Percentiles rank a stretch among this genome's conserved stretches.
These are phyloP conservation scores for Apamea monoglypha DNA, from an alignment of 2,888 invertebrate genomes.

Conservation along the genomic window DNA sequence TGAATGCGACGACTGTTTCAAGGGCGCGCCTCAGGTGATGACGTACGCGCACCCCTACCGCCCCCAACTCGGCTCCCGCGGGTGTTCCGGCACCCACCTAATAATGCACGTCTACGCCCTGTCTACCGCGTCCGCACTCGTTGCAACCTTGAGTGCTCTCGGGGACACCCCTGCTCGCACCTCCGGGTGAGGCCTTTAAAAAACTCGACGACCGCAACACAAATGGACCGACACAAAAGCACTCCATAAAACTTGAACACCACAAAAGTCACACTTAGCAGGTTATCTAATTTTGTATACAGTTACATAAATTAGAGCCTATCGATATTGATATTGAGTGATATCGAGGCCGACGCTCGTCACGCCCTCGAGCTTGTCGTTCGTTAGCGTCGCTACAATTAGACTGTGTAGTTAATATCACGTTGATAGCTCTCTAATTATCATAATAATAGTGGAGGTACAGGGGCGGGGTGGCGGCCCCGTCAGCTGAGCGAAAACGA, in stretches of 20 bases:
- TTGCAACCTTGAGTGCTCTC: slow-evolving; percentile 88
- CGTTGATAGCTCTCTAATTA: slow-evolving; percentile 88
- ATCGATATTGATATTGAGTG: slow-evolving; percentile 49
- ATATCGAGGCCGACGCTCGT: slow-evolving; percentile 40
- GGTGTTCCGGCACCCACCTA: slow-evolving; percentile 90
- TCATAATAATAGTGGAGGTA: slow-evolving; percentile 88
- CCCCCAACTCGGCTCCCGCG: slow-evolving; percentile 82
- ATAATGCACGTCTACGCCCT: slow-evolving; percentile 90
- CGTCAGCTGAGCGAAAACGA: slow-evolving; percentile 91
- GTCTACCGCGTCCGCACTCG: slow-evolving; percentile 89
- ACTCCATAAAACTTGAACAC: slow-evolving; percentile 33
- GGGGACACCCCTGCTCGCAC: slow-evolving; percentile 77
- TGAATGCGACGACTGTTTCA: slow-evolving; percentile 90
- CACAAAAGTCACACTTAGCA: slow-evolving; percentile 24
- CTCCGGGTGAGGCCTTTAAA: slow-evolving; percentile 67
- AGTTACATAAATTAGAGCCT: slow-evolving; percentile 36
- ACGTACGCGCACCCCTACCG: slow-evolving; percentile 87
- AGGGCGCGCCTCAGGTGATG: slow-evolving; percentile 90
- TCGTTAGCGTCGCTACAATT: slow-evolving; percentile 71
- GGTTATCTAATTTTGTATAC: slow-evolving; percentile 26
- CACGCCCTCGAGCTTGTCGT: slow-evolving; percentile 56
- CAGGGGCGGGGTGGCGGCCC: slow-evolving; percentile 84
- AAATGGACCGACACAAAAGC: slow-evolving; percentile 45
- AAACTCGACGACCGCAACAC: slow-evolving; percentile 59
- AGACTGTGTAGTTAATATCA: slow-evolving; percentile 77